A percentile compares a stretch with the other conserved stretches of the same genome.
Conservation (phyloP, 2,797 vertebrate species). For the Halcyon badia region DNA sequence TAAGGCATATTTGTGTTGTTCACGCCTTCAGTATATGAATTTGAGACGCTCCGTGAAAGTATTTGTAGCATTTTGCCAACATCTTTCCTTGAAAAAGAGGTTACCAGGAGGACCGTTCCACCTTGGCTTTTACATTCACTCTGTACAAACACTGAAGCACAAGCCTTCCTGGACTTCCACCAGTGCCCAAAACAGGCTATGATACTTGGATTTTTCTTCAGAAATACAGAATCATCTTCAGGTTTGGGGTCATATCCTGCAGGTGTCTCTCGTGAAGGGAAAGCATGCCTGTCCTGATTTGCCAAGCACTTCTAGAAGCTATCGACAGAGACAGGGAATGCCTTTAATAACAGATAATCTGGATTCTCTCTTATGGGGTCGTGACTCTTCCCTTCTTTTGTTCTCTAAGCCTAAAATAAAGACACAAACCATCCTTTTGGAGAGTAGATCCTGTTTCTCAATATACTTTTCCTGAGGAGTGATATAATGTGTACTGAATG, state of each 20-base stretch:
- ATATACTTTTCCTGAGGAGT: not conserved
- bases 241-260: not conserved
- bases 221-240: not conserved
- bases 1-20: not conserved
- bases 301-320: not conserved
- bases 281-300: not conserved
- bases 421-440: not conserved
- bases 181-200: not conserved
- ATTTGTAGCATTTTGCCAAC: not conserved
- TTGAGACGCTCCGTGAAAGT: not conserved
- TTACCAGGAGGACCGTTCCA: not conserved
- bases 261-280: not conserved
- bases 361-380: not conserved
- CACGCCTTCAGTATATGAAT: not conserved
- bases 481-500: not conserved
- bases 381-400: not conserved
- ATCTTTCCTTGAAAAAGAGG: not conserved
- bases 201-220: not conserved
- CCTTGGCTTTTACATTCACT: not conserved
- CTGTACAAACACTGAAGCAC: not conserved
- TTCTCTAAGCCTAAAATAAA: not conserved
- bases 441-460: not conserved
- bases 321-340: not conserved
- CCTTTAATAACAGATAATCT: not conserved
- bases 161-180: not conserved